Evolutionary conservation across 2,113 vertebrate species (phyloP), one percentile per base, ranked within the genome.

Genomic region (Odocoileus hemionus): DNA sequence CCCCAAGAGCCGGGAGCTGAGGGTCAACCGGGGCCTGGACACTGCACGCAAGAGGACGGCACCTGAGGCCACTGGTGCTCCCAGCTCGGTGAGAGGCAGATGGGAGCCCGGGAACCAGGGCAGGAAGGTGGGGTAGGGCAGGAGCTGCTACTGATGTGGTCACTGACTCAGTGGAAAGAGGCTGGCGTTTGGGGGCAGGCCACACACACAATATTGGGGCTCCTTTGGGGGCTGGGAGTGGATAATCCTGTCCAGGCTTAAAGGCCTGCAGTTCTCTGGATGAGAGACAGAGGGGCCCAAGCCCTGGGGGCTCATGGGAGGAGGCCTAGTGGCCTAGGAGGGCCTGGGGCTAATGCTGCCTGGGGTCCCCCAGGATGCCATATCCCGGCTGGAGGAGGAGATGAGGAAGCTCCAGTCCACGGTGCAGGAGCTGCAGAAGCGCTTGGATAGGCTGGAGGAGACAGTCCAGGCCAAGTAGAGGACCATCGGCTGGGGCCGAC

Each of bases 1-100:
- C 6, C 98, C 99, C 79, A 99, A 99, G 96, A 96, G 98, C 97
- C 99, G 99, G 58, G 99, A 99, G 98, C 99, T 99, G 97, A 99
- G 99, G 98, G 99, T 99, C 96, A 99, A 99, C 98, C 99, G 99
- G 98, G 99, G 98, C 95, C 98, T 99, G 97, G 98, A 99, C 97
- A 99, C 97, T 0, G 79, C 97, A 3, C 98, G 98, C 15, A 98
- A 97, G 76, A 98, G 74, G 97, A 80, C 91, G 16, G 57, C 58
- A 5, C 26, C 94, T 21, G 98, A 98, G 90, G 85, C 98, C 95
- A 97, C 47, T 33, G 95, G 98, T 0, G 9, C 95, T 8, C 60
- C 95, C 6, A 86, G 96, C 95, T 39, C 74, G 97, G 78, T 98
- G 97, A 39, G 98, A 96, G 89, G 54, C 30, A 16, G 61, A 39